Base-by-base conservation (phyloP, 1,140 invertebrate species). In the Sipha flava region DNA sequence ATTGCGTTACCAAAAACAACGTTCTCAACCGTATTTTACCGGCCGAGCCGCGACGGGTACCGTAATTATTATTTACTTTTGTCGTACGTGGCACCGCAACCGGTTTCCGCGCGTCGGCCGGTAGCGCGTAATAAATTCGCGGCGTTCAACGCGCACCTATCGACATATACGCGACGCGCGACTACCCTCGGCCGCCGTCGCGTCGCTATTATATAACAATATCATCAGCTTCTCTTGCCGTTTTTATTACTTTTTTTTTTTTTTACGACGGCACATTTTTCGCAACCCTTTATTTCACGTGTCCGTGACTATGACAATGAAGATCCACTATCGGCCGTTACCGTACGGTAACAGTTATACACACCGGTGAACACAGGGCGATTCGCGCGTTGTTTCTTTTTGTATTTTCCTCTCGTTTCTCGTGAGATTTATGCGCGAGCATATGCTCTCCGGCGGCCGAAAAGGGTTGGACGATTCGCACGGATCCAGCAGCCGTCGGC, bases 261-360 rank as follows among this genome's bases (percentile, higher is more conserved):
- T 73, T 73, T 73, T 73, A 73, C 47, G 70, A 73, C 49, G 47
- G 47, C 14, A 49, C 31, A 73, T 54, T 73, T 73, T 73, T 73
- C 47, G 70, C 70, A 73, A 73, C 70, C 70, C 70, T 73, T 66
- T 73, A n/a, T 73, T 73, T 73, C 70, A 73, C 70, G 54, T 73
- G 47, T 49, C 47, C 70, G 70, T 73, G 70, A 73, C 70, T 73
- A n/a, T 23, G 70, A 73, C 70, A 73, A 73, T 73, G 70, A 73
- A 73, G 47, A 73, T 73, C 54, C 47, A 54, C 47, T 73, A 73
- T 73, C 70, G n/a, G 43, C 23, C 47, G 70, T 52, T 54, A 73
- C 70, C 52, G 18, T 31, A 31, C 26, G 2, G 7, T 16, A n/a
- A 54, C 9, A 3, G 2, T 4, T 3, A 29, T 14, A 59, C 23